A percentile compares a stretch with the other conserved stretches of the same genome.
These are phyloP conservation scores for Hybos culiciformis DNA, from an alignment of 2,888 invertebrate species.

Conservation along the genomic window DNA sequence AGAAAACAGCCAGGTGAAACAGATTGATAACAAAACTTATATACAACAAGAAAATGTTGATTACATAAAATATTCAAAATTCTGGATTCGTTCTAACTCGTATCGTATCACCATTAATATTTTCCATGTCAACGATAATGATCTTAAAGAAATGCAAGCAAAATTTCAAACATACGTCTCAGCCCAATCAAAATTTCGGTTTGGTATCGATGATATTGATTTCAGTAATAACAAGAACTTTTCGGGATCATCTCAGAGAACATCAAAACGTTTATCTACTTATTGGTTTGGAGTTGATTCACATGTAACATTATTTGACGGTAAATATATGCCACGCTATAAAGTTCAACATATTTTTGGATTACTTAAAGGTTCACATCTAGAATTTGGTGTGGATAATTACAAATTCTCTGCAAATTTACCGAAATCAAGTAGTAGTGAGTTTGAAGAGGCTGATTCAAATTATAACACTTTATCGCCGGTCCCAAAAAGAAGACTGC, in stretches of 20 bases:
- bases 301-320: background rate
- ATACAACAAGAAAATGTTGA: no score
- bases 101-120: background rate
- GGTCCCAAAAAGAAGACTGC: no score
- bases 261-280: background rate
- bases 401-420: background rate
- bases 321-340: background rate
- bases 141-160: background rate
- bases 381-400: background rate
- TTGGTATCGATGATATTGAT: background rate
- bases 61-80: background rate
- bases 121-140: background rate
- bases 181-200: background rate
- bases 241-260: background rate
- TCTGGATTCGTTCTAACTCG: background rate
- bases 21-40: no score
- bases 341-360: background rate
- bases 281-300: constrained; percentile 1
- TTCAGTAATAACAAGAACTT: no score
- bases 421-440: background rate
- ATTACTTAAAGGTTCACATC: background rate
- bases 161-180: background rate
- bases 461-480: no score
- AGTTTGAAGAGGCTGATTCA: no score
- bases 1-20: no score